phyloP scores from a whole-genome alignment of 2,888 invertebrate species.

The Himalopsyche tibetana region DNA sequence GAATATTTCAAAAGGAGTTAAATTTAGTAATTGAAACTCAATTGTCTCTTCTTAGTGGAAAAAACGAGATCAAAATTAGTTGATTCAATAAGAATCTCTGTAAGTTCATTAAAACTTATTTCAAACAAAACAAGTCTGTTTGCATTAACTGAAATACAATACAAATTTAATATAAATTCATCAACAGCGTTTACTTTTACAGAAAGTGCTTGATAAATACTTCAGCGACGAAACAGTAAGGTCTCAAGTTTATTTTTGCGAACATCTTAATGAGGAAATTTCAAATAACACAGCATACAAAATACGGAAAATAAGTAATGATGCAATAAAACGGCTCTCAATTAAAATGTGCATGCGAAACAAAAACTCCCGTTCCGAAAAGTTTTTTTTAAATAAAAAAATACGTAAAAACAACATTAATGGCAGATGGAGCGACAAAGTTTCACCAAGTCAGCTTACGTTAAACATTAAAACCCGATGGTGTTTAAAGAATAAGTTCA shows the following conservation, averaged over 20 bases:
- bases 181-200: conserved; percentile 22
- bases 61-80: neutral
- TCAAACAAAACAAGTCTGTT: neutral
- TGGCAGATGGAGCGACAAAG: neutral
- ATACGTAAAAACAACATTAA: neutral
- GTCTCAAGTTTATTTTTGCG: conserved; percentile 33
- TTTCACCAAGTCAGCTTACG: neutral
- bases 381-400: neutral
- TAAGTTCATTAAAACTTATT: conserved; percentile 9
- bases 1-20: too few species aligned
- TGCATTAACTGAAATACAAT: conserved; percentile 11
- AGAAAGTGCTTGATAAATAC: neutral
- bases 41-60: neutral
- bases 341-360: conserved; percentile 32
- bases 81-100: neutral
- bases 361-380: neutral
- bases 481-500: conserved; percentile 11
- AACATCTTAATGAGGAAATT: conserved; percentile 31
- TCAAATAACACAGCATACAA: conserved; percentile 19
- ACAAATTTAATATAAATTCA: conserved; percentile 36
- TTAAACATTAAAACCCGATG: conserved; percentile 5
- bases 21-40: too few species aligned
- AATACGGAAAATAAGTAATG: conserved; percentile 23
- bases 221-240: conserved; percentile 14
- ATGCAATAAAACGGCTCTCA: conserved; percentile 9